Conservation (phyloP, 2,113 vertebrate species). For the Tychaedon coryphoeus region DNA sequence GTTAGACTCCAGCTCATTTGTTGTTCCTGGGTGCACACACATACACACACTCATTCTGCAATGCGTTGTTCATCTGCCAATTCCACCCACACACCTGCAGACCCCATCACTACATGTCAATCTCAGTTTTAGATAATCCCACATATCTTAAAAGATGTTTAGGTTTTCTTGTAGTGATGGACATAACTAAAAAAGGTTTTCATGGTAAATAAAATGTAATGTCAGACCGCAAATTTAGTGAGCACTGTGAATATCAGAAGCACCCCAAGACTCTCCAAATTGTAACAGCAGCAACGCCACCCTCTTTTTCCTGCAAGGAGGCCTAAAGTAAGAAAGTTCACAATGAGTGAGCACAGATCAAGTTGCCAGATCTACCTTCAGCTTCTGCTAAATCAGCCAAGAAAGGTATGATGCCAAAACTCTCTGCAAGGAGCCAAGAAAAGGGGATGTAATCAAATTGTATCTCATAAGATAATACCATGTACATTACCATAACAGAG, state of each 20-base stretch:
- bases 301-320: background rate
- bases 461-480: background rate
- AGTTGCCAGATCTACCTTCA: background rate
- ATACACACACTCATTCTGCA: background rate
- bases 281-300: fast-evolving
- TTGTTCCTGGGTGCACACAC: background rate
- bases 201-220: background rate
- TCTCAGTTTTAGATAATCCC: background rate
- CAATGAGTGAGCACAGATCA: background rate
- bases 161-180: background rate
- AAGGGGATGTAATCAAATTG: background rate
- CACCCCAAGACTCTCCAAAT: background rate
- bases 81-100: background rate
- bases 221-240: background rate
- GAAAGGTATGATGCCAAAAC: background rate
- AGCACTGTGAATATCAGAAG: background rate
- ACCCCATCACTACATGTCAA: background rate
- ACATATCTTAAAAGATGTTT: background rate
- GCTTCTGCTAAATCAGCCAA: background rate
- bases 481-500: background rate
- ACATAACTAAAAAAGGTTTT: background rate
- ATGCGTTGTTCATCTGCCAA: background rate
- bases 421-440: background rate
- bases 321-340: background rate
- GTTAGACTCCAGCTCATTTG: background rate